Conservation (phyloP, 2,888 invertebrate genomes). For the Fissipunctia ypsillon region DNA sequence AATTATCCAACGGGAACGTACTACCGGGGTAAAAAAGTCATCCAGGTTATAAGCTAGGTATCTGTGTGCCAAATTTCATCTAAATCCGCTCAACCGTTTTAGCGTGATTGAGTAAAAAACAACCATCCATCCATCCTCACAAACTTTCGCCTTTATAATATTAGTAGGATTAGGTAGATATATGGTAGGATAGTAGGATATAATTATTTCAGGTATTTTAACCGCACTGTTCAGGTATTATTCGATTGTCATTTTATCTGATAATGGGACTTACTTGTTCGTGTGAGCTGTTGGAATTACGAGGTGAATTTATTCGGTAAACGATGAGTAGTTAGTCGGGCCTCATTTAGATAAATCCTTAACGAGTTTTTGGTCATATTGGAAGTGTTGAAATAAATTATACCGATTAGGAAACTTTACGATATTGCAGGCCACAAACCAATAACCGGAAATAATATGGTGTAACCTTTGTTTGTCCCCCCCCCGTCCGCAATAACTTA, state of each 20-base stretch:
- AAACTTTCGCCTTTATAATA: no score
- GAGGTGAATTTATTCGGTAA: slow-evolving; percentile 1
- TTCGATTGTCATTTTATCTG: background rate
- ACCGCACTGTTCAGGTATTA: background rate
- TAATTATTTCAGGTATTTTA: background rate
- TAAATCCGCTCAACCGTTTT: background rate
- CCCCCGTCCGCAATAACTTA: no score
- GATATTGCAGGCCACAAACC: no score
- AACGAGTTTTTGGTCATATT: slow-evolving; percentile 12
- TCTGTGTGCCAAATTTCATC: background rate
- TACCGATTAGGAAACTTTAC: no score
- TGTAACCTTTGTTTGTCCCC: no score
- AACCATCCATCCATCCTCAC: no score
- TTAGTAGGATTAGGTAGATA: no score
- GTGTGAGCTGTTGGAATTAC: background rate
- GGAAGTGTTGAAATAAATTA: background rate
- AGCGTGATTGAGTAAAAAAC: background rate
- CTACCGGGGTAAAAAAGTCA: no score
- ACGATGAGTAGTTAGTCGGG: background rate
- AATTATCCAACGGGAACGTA: background rate
- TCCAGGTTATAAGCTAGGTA: no score
- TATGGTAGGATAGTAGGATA: background rate
- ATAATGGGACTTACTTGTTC: slow-evolving; percentile 2
- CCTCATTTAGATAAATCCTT: background rate
- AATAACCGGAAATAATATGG: no score